Evolutionary conservation across 2,797 vertebrate species (phyloP).

Genomic region (Sebastiscus albofasciatus): DNA sequence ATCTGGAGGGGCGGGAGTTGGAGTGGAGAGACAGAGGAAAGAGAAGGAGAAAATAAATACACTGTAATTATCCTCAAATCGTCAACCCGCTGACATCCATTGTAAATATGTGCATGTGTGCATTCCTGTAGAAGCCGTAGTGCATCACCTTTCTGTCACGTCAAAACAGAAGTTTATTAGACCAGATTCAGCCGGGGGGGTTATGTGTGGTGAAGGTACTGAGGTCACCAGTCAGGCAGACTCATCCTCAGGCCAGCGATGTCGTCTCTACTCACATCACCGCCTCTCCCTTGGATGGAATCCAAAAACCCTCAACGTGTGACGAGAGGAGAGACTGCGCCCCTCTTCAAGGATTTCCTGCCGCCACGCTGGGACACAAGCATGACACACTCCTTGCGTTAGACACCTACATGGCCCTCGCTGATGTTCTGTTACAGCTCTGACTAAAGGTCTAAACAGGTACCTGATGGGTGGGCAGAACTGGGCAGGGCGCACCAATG

Average conservation of each 20-base stretch:
- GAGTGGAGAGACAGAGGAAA: constrained; percentile 54
- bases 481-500: constrained; percentile 51
- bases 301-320: constrained; percentile 39
- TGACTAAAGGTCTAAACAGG: constrained; percentile 70
- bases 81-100: constrained; percentile 65
- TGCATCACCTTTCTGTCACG: not conserved
- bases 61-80: constrained; percentile 81
- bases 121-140: not conserved
- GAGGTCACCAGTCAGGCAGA: constrained; percentile 53
- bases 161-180: constrained; percentile 19
- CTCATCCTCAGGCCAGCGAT: constrained; percentile 41
- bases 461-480: constrained; percentile 66
- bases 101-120: constrained; percentile 57
- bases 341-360: constrained; percentile 46
- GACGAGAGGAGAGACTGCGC: not conserved
- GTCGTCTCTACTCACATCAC: constrained; percentile 47
- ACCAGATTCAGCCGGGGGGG: constrained; percentile 1
- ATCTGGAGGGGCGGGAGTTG: constrained; percentile 82
- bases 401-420: constrained; percentile 56
- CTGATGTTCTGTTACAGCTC: constrained; percentile 55
- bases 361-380: constrained; percentile 43
- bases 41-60: constrained; percentile 85
- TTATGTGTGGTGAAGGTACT: constrained; percentile 9
- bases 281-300: constrained; percentile 27
- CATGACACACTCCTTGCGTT: constrained; percentile 48